Conservation (phyloP, 2,888 invertebrate genomes). For the Hirtodrosophila duncani region DNA sequence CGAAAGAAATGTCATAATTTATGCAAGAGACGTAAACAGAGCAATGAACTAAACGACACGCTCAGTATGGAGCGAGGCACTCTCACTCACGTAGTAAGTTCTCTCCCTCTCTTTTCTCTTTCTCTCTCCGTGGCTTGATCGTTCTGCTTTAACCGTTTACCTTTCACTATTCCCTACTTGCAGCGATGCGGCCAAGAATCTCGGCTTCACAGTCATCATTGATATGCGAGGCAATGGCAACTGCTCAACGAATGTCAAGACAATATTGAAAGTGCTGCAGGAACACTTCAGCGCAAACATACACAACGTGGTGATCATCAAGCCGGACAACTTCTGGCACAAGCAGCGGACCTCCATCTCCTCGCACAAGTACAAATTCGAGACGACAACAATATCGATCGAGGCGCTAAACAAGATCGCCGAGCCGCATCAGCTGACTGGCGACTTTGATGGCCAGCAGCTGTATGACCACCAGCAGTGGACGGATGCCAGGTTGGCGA, state of each 20-base stretch:
- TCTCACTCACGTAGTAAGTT: slow-evolving; percentile 60
- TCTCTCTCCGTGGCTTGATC: not conserved
- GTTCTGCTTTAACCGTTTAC: slow-evolving; percentile 26
- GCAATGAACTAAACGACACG: slow-evolving; percentile 47
- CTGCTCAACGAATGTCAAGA: slow-evolving; percentile 95
- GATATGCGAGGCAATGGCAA: slow-evolving; percentile 94
- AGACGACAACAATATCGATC: slow-evolving; percentile 97
- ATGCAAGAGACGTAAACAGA: slow-evolving; percentile 65
- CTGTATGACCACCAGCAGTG: slow-evolving; percentile 98
- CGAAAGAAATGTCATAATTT: slow-evolving; percentile 55
- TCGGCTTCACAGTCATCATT: slow-evolving; percentile 96
- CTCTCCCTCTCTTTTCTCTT: not conserved
- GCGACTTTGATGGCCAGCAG: slow-evolving; percentile 95
- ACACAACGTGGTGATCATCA: slow-evolving; percentile 97
- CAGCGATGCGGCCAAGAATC: slow-evolving; percentile 80
- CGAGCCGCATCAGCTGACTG: slow-evolving; percentile 93
- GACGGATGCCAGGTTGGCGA: slow-evolving; percentile 95
- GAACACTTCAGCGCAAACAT: slow-evolving; percentile 96
- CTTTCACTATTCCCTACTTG: slow-evolving; percentile 48
- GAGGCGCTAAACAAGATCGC: slow-evolving; percentile 96
- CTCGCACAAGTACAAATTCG: slow-evolving; percentile 99
- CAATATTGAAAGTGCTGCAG: slow-evolving; percentile 96
- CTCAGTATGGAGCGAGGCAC: slow-evolving; percentile 31
- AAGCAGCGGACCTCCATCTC: slow-evolving; percentile 98
- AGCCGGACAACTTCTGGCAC: slow-evolving; percentile 99